Evolutionary conservation across 2,113 vertebrate genomes (phyloP), one percentile per base, ranked within the genome.

Genomic region (Rynchops niger): DNA sequence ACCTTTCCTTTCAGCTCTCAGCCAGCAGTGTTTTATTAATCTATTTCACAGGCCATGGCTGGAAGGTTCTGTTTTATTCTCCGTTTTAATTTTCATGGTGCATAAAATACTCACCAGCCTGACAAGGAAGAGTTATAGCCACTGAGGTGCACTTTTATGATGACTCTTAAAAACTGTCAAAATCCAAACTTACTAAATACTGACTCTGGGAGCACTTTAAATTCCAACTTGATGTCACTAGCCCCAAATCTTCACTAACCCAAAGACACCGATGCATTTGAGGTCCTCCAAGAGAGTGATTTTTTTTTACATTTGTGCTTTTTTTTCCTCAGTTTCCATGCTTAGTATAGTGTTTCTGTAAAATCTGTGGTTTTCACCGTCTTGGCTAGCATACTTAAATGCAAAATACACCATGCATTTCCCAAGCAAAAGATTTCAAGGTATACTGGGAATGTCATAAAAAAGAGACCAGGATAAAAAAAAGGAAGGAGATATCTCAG

Each of bases 11-110:
- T 70, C 76, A 82, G 76, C 82, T 84, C 92, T 65, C 56, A 91
- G 40, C 53, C 70, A 58, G 70, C 15, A 52, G 73, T 61, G 47
- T 90, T 97, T 96, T 96, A 97, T 94, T 96, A 88, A 95, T 89
- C 89, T 86, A 82, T 95, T 96, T 92, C 16, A 0, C 91, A 95
- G 84, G 91, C 93, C 74, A 25, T 62, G 87, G 82, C 87, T 91
- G 87, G 73, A 93, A 92, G 92, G 82, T 62, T 93, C 85, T 95
- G 72, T 61, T 98, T 96, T 96, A 97, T 94, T 95, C 93, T 92
- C 84, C 45, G 17, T 90, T 96, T 97, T 97, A 97, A 98, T 97
- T 96, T 97, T 94, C 94, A 96, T 59, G 96, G 94, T 73, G 93
- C 93, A 96, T 97, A 97, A 97, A 97, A 93, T 83, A 96, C 95